A percentile compares a stretch with the other conserved stretches of the same genome.
Evolutionary conservation across 2,113 vertebrate genomes (phyloP).

Genomic region (Cyanistes caeruleus): DNA sequence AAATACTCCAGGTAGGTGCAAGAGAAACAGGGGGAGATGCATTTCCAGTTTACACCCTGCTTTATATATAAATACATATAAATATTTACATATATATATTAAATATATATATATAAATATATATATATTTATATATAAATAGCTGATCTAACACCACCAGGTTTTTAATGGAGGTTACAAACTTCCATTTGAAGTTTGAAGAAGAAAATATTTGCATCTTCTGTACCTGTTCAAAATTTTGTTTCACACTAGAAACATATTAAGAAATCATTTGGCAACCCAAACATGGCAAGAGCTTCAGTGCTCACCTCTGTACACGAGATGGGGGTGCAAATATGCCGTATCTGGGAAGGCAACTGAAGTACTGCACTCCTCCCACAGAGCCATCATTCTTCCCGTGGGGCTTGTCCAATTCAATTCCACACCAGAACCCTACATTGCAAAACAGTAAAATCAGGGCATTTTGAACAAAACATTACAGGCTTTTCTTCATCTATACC

Average conservation of each 20-base stretch:
- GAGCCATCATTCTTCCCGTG: slow-evolving; percentile 95
- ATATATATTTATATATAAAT: too few species aligned
- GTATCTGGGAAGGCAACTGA: slow-evolving; percentile 89
- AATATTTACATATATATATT: too few species aligned
- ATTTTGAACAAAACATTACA: not conserved
- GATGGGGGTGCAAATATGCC: slow-evolving; percentile 94
- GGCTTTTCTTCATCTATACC: not conserved
- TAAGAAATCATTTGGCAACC: not conserved
- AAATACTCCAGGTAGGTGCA: not conserved
- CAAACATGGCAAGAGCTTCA: not conserved
- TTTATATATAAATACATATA: too few species aligned
- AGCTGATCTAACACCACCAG: not conserved
- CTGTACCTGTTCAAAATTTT: not conserved
- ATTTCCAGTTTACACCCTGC: not conserved
- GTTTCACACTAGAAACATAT: not conserved
- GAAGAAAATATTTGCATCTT: slow-evolving; percentile 33
- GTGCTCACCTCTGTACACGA: slow-evolving; percentile 89
- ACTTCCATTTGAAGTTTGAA: slow-evolving; percentile 39
- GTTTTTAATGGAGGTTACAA: not conserved
- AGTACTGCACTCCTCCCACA: slow-evolving; percentile 90
- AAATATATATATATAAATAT: too few species aligned
- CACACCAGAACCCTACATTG: slow-evolving; percentile 89
- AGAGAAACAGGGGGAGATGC: not conserved
- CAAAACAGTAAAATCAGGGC: not conserved
- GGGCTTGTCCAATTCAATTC: slow-evolving; percentile 92